These are phyloP conservation scores for Penaeus monodon DNA, from an alignment of 2,888 invertebrate genomes.

Conservation along the genomic window DNA sequence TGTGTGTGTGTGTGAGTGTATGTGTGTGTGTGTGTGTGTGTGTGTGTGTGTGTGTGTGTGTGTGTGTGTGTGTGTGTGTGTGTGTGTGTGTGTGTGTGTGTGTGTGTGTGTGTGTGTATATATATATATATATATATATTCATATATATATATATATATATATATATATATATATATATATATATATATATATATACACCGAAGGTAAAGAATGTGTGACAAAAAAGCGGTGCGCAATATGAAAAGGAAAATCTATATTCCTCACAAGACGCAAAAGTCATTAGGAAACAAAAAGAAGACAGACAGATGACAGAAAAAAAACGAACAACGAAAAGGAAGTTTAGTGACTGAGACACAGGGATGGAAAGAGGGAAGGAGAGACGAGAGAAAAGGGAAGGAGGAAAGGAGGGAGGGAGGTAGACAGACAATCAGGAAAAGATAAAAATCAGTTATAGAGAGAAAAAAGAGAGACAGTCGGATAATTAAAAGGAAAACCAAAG, in stretches of 20 bases:
- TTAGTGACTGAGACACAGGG: no score
- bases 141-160: no score
- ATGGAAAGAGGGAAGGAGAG: neutral
- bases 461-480: neutral
- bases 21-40: neutral
- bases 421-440: neutral
- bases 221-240: no score
- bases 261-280: no score
- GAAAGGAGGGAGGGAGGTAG: neutral
- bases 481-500: no score
- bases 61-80: no score
- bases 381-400: no score
- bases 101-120: neutral
- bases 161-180: no score
- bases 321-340: neutral
- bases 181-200: no score
- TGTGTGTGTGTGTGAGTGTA: neutral
- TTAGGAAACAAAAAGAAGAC: no score
- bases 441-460: neutral
- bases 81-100: neutral
- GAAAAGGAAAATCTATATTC: no score
- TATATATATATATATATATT: neutral
- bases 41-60: neutral
- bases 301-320: neutral
- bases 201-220: no score